Conservation (phyloP, 2,888 invertebrate genomes). For the Synanthedon formicaeformis region DNA sequence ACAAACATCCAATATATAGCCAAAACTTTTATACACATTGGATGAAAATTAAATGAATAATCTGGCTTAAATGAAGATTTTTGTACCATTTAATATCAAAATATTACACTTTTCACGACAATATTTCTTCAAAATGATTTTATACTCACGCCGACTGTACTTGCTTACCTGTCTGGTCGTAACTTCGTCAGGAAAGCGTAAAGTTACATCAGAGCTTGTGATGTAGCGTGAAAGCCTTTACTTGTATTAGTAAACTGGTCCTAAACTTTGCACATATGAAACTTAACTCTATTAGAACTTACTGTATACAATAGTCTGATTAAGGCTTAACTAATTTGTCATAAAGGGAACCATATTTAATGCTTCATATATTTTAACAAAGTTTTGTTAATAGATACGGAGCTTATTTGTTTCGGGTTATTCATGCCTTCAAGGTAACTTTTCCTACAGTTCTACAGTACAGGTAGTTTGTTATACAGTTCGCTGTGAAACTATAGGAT, state of each 20-base stretch:
- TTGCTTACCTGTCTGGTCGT: slow-evolving; percentile 1
- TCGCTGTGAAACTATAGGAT: too few relatives aligned
- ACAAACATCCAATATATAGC: too few relatives aligned
- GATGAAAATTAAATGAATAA: too few relatives aligned
- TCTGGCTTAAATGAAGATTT: too few relatives aligned
- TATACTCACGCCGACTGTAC: slow-evolving; percentile 1
- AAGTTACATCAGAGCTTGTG: not conserved
- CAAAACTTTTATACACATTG: too few relatives aligned
- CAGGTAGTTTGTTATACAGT: too few relatives aligned
- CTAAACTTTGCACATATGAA: slow-evolving; percentile 4
- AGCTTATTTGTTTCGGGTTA: slow-evolving; percentile 3
- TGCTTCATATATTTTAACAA: slow-evolving; percentile 1
- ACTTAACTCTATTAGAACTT: slow-evolving; percentile 1
- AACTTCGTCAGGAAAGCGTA: slow-evolving; percentile 2
- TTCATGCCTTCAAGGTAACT: too few relatives aligned
- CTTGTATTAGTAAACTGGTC: slow-evolving; percentile 26
- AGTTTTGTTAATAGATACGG: slow-evolving; percentile 5
- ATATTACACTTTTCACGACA: too few relatives aligned
- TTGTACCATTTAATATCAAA: too few relatives aligned
- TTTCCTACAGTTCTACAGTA: too few relatives aligned
- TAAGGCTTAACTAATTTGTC: not conserved
- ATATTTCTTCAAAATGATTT: not conserved
- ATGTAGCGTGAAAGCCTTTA: slow-evolving; percentile 28
- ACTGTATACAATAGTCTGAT: not conserved
- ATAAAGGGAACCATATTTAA: slow-evolving; percentile 4